Conservation (phyloP, 2,113 vertebrate species). For the Physeter macrocephalus region DNA sequence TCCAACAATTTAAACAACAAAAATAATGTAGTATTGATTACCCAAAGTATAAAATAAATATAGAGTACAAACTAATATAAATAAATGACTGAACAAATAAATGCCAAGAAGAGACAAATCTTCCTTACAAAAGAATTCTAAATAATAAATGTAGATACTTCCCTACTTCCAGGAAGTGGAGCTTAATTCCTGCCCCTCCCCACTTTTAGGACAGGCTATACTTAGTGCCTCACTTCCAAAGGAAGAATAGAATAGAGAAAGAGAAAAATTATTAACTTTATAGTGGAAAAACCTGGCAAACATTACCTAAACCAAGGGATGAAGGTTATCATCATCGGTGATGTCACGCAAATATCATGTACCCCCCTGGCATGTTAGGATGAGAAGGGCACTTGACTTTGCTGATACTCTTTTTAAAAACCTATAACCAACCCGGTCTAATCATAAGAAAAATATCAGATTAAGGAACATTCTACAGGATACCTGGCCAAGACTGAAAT, state of each 20-base stretch:
- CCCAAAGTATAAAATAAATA: constrained; percentile 2
- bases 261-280: background rate
- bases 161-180: background rate
- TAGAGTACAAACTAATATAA: background rate
- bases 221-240: background rate
- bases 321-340: background rate
- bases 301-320: background rate
- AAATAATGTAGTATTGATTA: background rate
- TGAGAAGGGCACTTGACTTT: background rate
- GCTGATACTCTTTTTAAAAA: background rate
- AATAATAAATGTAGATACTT: background rate
- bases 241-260: background rate
- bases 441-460: background rate
- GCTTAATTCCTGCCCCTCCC: background rate
- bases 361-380: background rate
- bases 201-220: background rate
- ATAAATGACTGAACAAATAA: background rate
- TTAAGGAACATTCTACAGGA: background rate
- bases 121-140: background rate
- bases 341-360: background rate
- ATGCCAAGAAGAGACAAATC: background rate
- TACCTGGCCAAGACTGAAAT: background rate
- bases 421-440: background rate
- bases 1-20: background rate
- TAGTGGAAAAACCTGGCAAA: background rate